These are phyloP conservation scores for Aegithalos caudatus DNA, from an alignment of 2,113 vertebrate genomes.

Conservation along the genomic window DNA sequence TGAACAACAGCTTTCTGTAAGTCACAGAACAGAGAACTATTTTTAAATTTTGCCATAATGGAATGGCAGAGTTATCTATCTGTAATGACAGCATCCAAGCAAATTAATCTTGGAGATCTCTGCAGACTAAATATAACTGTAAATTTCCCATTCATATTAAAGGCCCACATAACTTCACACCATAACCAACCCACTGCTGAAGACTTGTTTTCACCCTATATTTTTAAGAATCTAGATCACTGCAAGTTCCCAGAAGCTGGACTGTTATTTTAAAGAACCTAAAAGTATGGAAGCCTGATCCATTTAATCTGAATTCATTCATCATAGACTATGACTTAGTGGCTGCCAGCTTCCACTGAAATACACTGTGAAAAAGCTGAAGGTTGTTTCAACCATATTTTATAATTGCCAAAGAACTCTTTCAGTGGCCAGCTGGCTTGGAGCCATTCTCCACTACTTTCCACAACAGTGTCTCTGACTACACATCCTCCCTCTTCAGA, in stretches of 20 bases:
- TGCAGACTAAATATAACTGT: not conserved
- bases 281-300: not conserved
- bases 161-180: not conserved
- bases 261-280: not conserved
- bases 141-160: not conserved
- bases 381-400: not conserved
- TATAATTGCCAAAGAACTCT: not conserved
- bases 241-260: not conserved
- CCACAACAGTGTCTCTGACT: not conserved
- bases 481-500: not conserved
- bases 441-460: not conserved
- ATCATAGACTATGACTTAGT: not conserved
- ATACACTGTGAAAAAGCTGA: not conserved
- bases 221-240: not conserved
- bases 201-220: not conserved
- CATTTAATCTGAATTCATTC: not conserved
- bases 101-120: not conserved
- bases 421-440: not conserved
- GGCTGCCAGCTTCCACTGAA: not conserved
- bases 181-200: not conserved
- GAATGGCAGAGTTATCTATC: not conserved
- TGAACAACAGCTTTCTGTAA: not conserved
- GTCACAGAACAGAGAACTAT: not conserved
- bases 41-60: not conserved
- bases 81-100: not conserved